Percentiles rank a stretch among this genome's conserved stretches.
phyloP scores from a whole-genome alignment of 2,797 vertebrate genomes.

The Acridotheres tristis region DNA sequence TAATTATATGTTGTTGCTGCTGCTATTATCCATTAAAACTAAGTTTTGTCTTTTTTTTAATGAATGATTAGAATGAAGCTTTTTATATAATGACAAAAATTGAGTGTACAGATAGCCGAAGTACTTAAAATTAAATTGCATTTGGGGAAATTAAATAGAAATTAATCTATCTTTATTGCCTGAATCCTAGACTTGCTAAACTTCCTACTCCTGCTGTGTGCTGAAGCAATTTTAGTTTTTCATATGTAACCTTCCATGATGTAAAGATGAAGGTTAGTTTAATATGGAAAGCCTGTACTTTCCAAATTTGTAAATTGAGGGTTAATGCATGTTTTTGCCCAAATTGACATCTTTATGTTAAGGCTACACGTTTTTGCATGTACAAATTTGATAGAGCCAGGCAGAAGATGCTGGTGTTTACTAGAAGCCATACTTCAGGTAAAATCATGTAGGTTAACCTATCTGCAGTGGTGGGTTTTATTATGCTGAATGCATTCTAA shows the following conservation, averaged over 20 bases:
- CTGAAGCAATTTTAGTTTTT: not conserved
- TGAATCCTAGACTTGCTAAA: conserved; percentile 2
- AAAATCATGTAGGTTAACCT: not conserved
- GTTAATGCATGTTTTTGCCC: not conserved
- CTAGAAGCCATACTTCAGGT: not conserved
- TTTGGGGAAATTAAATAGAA: conserved; percentile 26
- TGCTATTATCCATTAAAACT: conserved; percentile 13
- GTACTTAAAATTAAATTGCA: conserved; percentile 17
- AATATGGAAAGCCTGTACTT: not conserved
- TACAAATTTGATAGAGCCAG: not conserved
- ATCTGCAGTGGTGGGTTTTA: not conserved
- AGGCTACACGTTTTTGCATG: not conserved
- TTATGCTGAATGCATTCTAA: not conserved
- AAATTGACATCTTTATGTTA: not conserved
- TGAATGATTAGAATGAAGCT: not conserved
- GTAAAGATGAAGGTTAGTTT: conserved; percentile 1
- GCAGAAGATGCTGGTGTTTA: not conserved
- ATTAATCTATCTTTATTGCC: conserved; percentile 26
- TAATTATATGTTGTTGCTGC: conserved; percentile 13
- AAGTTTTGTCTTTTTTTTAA: conserved; percentile 21
- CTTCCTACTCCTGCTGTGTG: not conserved
- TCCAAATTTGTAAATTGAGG: not conserved
- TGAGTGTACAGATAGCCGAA: not conserved
- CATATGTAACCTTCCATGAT: not conserved
- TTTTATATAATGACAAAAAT: conserved; percentile 17